phyloP scores from a whole-genome alignment of 2,113 vertebrate species.

The Pedetes capensis region DNA sequence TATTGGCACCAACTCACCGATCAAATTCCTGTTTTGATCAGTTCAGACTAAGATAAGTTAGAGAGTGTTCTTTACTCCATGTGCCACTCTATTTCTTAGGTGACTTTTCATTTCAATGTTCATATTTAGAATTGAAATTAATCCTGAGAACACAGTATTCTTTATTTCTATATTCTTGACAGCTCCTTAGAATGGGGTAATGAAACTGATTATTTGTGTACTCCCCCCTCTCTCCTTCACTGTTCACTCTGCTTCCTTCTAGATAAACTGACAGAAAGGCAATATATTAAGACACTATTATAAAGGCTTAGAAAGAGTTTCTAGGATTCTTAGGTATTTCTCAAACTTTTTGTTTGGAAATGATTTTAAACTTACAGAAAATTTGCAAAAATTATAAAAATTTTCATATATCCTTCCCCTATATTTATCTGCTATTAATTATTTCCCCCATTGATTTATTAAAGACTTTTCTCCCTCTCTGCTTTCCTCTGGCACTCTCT shows the following conservation, averaged over 20 bases:
- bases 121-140: background rate
- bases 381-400: background rate
- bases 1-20: background rate
- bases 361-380: background rate
- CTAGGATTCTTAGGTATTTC: background rate
- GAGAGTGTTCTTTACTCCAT: background rate
- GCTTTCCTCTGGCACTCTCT: no score
- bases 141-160: background rate
- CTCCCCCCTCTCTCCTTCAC: background rate
- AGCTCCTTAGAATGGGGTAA: background rate
- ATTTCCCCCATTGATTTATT: background rate
- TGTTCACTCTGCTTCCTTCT: background rate
- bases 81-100: background rate
- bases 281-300: background rate
- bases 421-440: background rate
- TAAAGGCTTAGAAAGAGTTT: background rate
- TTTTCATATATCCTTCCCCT: background rate
- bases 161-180: constrained; percentile 21
- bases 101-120: constrained; percentile 16
- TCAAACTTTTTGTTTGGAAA: constrained; percentile 35
- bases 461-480: background rate
- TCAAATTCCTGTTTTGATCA: constrained; percentile 20
- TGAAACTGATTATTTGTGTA: background rate
- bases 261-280: background rate
- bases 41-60: constrained; percentile 33